Evolutionary conservation across 1,140 invertebrate genomes (phyloP).

Genomic region (Centruroides vittatus): DNA sequence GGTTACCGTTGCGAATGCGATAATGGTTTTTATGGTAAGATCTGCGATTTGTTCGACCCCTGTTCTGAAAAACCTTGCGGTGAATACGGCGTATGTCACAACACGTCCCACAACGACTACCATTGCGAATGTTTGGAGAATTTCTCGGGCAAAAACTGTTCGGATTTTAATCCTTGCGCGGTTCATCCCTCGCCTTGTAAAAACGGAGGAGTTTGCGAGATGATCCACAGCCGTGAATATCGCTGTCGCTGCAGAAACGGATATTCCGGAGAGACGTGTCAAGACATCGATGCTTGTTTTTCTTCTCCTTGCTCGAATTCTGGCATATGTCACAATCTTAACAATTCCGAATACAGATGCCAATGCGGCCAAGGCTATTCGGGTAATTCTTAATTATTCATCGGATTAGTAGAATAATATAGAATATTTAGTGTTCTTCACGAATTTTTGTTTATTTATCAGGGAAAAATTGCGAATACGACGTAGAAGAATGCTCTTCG

Average conservation of each 20-base stretch:
- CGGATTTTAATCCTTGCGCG: constrained; percentile 55
- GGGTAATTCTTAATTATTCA: not conserved
- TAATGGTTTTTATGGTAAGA: constrained; percentile 19
- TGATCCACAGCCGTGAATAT: constrained; percentile 48
- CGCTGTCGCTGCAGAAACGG: constrained; percentile 50
- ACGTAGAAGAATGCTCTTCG: constrained; percentile 76
- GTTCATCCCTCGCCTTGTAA: constrained; percentile 32
- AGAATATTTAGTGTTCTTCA: too few species aligned
- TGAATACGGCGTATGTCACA: constrained; percentile 59
- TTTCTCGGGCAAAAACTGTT: constrained; percentile 51
- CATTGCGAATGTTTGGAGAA: constrained; percentile 73
- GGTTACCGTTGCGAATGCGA: constrained; percentile 60
- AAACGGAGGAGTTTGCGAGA: constrained; percentile 69
- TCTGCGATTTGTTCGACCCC: constrained; percentile 80
- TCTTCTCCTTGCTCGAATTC: constrained; percentile 84
- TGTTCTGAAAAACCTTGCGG: constrained; percentile 83
- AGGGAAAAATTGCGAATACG: constrained; percentile 70
- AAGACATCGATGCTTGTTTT: constrained; percentile 54
- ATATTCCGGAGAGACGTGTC: constrained; percentile 44
- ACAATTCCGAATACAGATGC: constrained; percentile 52
- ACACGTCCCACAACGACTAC: constrained; percentile 47
- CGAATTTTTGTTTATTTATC: constrained; percentile 29
- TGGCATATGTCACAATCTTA: constrained; percentile 60
- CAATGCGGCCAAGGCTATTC: constrained; percentile 66
- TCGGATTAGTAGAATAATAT: too few species aligned